phyloP scores from a whole-genome alignment of 2,113 vertebrate species.

The Macquaria ambigua region DNA sequence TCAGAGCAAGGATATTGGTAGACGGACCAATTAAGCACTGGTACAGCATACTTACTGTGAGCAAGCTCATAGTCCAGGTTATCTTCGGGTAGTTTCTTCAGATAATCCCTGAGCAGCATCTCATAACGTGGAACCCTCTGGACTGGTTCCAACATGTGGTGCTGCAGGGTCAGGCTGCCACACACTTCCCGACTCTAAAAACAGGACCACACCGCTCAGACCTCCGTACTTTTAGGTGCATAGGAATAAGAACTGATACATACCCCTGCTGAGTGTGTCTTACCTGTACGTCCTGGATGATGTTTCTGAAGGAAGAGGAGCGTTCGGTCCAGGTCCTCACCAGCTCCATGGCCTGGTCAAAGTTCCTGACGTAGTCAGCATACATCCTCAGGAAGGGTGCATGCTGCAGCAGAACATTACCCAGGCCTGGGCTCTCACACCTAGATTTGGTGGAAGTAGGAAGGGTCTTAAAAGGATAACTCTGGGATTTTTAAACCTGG shows the following conservation, averaged over 20 bases:
- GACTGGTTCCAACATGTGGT: slow-evolving; percentile 91
- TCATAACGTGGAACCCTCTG: slow-evolving; percentile 93
- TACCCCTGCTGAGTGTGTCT: background rate
- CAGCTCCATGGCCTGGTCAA: slow-evolving; percentile 87
- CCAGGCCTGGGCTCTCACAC: slow-evolving; percentile 85
- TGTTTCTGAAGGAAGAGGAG: slow-evolving; percentile 85
- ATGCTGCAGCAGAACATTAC: slow-evolving; percentile 89
- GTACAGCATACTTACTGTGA: slow-evolving; percentile 83
- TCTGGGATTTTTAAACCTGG: too few relatives aligned
- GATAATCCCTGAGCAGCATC: slow-evolving; percentile 91
- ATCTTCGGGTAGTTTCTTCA: slow-evolving; percentile 85
- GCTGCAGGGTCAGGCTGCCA: slow-evolving; percentile 85
- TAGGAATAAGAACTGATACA: rapidly evolving
- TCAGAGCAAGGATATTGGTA: background rate
- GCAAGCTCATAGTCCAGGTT: slow-evolving; percentile 83
- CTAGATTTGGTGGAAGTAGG: slow-evolving; percentile 67
- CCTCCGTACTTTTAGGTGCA: background rate
- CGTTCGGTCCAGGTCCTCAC: slow-evolving; percentile 89
- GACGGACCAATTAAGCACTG: background rate
- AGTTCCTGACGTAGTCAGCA: slow-evolving; percentile 89
- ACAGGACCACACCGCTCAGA: background rate
- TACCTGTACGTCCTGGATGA: slow-evolving; percentile 89
- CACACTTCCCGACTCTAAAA: slow-evolving; percentile 86
- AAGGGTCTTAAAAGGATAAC: background rate
- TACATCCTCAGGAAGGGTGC: slow-evolving; percentile 95